Evolutionary conservation across 2,888 invertebrate genomes (phyloP).

Genomic region (Odontomyia ornata): DNA sequence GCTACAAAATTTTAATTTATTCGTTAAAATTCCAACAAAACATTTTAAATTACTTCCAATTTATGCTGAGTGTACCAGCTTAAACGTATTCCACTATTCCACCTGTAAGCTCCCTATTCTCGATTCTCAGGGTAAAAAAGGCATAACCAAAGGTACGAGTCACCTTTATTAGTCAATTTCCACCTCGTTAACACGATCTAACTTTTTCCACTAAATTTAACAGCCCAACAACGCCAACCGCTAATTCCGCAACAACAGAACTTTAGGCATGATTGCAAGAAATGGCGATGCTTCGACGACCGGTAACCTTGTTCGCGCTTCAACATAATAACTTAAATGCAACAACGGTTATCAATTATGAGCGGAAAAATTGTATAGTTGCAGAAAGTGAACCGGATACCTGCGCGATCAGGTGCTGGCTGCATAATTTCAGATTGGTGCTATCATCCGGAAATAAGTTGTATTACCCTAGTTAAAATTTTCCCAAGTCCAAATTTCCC

Average conservation of each 20-base stretch:
- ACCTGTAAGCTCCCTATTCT: no score
- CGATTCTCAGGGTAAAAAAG: no score
- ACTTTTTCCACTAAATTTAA: background rate
- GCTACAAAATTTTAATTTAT: no score
- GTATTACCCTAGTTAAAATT: slow-evolving; percentile 3
- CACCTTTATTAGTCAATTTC: no score
- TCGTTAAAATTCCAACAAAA: no score
- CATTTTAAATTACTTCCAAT: no score
- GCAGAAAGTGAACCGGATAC: background rate
- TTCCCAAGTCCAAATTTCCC: background rate
- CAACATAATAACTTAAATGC: background rate
- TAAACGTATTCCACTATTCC: no score
- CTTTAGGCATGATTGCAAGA: background rate
- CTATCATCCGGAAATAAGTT: slow-evolving; percentile 16
- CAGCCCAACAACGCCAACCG: background rate
- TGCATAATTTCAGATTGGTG: background rate
- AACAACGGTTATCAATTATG: background rate
- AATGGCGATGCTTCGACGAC: background rate
- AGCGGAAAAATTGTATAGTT: background rate
- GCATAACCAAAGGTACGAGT: no score
- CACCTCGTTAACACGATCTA: background rate
- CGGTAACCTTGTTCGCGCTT: background rate
- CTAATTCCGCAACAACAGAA: background rate
- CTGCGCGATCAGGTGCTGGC: background rate
- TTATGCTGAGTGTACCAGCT: no score